Percentiles rank a stretch among this genome's conserved stretches.
Conservation (phyloP, 1,140 invertebrate species). For the Drosophila mojavensis region DNA sequence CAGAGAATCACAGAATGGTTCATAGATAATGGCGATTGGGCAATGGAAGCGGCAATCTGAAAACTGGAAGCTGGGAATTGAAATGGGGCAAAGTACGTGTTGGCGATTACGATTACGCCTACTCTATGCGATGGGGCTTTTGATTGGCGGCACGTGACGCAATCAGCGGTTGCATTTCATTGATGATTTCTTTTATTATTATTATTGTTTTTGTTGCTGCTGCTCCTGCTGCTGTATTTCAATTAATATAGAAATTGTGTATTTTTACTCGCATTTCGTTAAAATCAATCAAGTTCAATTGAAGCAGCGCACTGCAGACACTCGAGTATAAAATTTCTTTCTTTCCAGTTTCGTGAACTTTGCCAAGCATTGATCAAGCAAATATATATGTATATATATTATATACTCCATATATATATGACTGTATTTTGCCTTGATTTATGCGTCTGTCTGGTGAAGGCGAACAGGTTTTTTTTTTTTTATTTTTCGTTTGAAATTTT, state of each 20-base stretch:
- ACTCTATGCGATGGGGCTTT: slow-evolving; percentile 5
- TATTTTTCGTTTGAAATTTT: slow-evolving; percentile 30
- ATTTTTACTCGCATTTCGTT: slow-evolving; percentile 62
- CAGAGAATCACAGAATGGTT: not conserved
- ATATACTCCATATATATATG: not conserved
- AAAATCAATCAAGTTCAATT: slow-evolving; percentile 80
- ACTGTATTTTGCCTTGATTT: slow-evolving; percentile 51
- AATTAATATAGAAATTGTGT: slow-evolving; percentile 60
- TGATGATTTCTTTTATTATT: slow-evolving; percentile 31
- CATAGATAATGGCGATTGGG: slow-evolving; percentile 37
- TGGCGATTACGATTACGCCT: slow-evolving; percentile 33
- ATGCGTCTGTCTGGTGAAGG: slow-evolving; percentile 31
- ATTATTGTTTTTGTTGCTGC: slow-evolving; percentile 1
- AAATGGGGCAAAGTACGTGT: slow-evolving; percentile 22
- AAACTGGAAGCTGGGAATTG: not conserved
- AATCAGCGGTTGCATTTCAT: slow-evolving; percentile 49
- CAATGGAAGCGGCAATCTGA: not conserved
- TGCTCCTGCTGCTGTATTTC: slow-evolving; percentile 22
- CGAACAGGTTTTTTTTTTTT: slow-evolving; percentile 71
- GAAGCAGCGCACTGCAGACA: slow-evolving; percentile 42
- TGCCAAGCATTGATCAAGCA: slow-evolving; percentile 37
- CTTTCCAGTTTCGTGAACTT: slow-evolving; percentile 79
- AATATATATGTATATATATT: slow-evolving; percentile 16
- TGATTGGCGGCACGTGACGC: slow-evolving; percentile 44
- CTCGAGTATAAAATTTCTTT: slow-evolving; percentile 61